Evolutionary conservation across 2,113 vertebrate species (phyloP), one percentile per base, ranked within the genome.

Genomic region (Scartelaos histophorus): DNA sequence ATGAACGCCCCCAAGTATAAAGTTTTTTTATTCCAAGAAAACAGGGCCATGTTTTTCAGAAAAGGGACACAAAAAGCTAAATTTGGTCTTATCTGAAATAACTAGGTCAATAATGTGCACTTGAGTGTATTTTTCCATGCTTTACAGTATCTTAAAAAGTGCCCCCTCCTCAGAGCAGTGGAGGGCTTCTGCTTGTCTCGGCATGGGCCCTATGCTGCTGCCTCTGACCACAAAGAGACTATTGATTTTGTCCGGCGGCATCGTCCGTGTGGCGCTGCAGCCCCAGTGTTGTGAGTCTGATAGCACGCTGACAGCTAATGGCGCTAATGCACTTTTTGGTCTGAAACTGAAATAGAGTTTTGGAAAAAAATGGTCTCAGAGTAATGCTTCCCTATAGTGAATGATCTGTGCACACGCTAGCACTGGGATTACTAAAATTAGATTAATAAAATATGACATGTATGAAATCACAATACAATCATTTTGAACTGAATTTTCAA

Each of bases 161-260:
- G 46, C 49, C 47, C 67, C 13, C 74, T 78, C 74, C 73, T 80
- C 74, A 58, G 75, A 25, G 66, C 78, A 60, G 71, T 47, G 64
- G 86, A 85, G 85, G 77, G 82, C 71, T 84, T 60, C 81, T 71
- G 38, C 77, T 74, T 81, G 78, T 71, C 76, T 83, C 85, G 73
- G 67, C 78, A 82, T 77, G 53, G 79, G 66, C 82, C 73, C 86
- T 73, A 3, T 87, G 75, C 54, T 66, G 69, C 56, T 34, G 7
- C 74, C 71, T 74, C 75, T 66, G 81, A 82, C 84, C 87, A 89
- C 82, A 87, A 85, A 85, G 82, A 60, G 64, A 56, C 73, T 82
- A 89, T 86, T 84, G 86, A 91, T 87, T 80, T 73, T 82, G 69
- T 83, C 71, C 74, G 81, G 82, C 77, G 80, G 80, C 73, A 66